A percentile compares a stretch with the other conserved stretches of the same genome.
Evolutionary conservation across 2,113 vertebrate genomes (phyloP).

Genomic region (Marmota monax): DNA sequence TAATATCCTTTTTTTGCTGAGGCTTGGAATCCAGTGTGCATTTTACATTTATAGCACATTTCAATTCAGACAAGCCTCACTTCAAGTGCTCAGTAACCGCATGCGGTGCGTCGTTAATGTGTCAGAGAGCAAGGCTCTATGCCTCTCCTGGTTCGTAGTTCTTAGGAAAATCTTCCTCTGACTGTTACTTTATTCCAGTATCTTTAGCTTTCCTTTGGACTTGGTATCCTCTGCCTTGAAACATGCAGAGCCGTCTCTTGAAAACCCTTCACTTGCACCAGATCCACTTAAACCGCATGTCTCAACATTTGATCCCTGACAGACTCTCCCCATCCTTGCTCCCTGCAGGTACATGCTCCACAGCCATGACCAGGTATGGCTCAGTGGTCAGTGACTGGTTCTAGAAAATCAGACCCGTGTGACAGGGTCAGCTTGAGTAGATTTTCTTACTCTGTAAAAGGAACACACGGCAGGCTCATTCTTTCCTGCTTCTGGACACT

Average conservation of each 20-base stretch:
- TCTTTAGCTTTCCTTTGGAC: background rate
- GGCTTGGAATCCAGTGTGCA: background rate
- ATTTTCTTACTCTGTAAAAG: background rate
- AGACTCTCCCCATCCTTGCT: background rate
- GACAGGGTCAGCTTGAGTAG: background rate
- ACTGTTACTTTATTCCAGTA: background rate
- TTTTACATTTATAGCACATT: background rate
- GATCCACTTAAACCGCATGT: background rate
- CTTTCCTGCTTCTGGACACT: background rate
- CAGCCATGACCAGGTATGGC: rapidly evolving
- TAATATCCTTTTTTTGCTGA: background rate
- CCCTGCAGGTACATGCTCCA: background rate
- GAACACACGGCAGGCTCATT: background rate
- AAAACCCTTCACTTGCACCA: background rate
- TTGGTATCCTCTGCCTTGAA: background rate
- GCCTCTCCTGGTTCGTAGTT: background rate
- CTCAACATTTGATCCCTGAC: background rate
- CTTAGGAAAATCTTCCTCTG: background rate
- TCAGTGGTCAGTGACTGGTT: background rate
- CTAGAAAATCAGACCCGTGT: background rate
- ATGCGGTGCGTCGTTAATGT: rapidly evolving
- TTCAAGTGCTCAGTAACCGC: background rate
- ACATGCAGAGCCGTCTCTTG: background rate
- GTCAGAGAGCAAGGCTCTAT: background rate
- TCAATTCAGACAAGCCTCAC: background rate